phyloP scores from a whole-genome alignment of 2,113 vertebrate species.

The Shinisaurus crocodilurus region DNA sequence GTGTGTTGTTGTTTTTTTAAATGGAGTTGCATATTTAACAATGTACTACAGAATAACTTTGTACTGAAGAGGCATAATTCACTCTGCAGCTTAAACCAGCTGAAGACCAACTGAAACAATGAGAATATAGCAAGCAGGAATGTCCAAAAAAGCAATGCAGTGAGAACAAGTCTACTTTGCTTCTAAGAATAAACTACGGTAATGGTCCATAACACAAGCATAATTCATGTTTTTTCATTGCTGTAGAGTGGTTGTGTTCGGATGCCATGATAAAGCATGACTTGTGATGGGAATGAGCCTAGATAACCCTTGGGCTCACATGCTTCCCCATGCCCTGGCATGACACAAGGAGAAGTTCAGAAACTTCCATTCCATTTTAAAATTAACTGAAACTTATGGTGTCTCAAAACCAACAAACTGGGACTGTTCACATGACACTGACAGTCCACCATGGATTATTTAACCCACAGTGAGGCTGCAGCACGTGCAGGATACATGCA shows the following conservation, averaged over 20 bases:
- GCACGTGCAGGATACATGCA: no score
- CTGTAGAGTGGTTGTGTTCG: not conserved
- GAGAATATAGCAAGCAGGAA: not conserved
- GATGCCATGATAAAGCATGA: no score
- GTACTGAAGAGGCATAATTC: not conserved
- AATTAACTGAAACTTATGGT: no score
- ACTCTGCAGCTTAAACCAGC: not conserved
- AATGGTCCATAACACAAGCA: not conserved
- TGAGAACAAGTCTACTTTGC: not conserved
- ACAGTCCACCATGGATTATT: no score
- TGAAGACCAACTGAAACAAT: not conserved
- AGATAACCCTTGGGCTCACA: no score
- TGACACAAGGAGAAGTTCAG: no score
- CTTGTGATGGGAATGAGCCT: no score
- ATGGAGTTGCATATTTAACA: constrained; percentile 1
- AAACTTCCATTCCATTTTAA: no score
- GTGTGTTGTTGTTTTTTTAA: not conserved
- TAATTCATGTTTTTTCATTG: not conserved
- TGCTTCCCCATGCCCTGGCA: no score
- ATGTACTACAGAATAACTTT: not conserved
- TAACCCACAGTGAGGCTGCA: no score
- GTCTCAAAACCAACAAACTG: no score
- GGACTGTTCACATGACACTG: no score
- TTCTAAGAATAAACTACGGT: not conserved
- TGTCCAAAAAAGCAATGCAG: not conserved